Conservation (phyloP, 2,113 vertebrate genomes). For the Neolamprologus kungweensis region DNA sequence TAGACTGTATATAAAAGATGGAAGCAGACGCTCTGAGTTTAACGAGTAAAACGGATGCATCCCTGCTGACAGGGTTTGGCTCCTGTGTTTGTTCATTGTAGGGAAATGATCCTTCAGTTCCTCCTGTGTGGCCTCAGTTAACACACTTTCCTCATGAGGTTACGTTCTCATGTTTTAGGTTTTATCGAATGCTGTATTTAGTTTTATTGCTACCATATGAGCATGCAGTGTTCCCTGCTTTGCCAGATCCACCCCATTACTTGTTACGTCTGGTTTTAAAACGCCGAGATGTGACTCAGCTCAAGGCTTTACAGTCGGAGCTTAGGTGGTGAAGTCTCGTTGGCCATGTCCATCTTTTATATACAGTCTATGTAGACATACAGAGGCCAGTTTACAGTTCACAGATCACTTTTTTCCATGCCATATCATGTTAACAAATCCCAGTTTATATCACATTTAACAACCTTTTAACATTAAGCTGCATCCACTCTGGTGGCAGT, state of each 20-base stretch:
- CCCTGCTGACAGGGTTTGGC: not conserved
- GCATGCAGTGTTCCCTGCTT: not conserved
- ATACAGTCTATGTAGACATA: not conserved
- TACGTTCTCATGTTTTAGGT: not conserved
- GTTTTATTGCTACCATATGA: not conserved
- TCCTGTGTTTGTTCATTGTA: not conserved
- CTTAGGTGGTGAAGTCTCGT: not conserved
- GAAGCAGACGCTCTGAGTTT: not conserved
- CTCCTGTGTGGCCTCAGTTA: not conserved
- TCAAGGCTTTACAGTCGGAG: accelerated
- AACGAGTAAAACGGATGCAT: not conserved
- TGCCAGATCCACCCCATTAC: not conserved
- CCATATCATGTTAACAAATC: not conserved
- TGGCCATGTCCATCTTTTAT: not conserved
- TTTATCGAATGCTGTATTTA: not conserved
- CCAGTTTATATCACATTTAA: not conserved
- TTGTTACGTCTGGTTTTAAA: not conserved
- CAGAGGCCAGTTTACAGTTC: not conserved
- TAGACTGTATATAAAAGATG: not conserved
- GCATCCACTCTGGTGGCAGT: not conserved
- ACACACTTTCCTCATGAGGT: not conserved
- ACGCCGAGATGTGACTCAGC: accelerated
- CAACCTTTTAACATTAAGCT: not conserved
- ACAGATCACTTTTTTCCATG: not conserved
- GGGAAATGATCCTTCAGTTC: not conserved